Percentiles rank a stretch among this genome's conserved stretches.
Evolutionary conservation across 1,140 invertebrate genomes (phyloP).

Genomic region (Drosophila obscura): DNA sequence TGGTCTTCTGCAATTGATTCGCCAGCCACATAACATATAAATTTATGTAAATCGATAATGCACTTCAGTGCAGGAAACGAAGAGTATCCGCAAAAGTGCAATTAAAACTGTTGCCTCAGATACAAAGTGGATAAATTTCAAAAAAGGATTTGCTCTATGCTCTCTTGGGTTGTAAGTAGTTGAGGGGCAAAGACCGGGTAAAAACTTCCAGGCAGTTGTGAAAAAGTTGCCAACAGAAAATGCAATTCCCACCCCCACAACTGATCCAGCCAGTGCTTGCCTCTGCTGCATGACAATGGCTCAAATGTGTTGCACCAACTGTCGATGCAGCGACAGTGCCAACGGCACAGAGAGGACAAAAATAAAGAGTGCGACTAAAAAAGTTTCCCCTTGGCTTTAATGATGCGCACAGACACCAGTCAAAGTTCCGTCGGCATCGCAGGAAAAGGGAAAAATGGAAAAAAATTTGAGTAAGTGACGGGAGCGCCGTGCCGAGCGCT

Average conservation of each 20-base stretch:
- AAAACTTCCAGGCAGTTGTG: conserved; percentile 39
- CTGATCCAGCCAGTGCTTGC: conserved; percentile 24
- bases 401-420: conserved; percentile 69
- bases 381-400: conserved; percentile 66
- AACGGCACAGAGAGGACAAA: conserved; percentile 21
- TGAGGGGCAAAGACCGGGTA: conserved; percentile 6
- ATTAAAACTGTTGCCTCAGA: not conserved
- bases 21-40: conserved; percentile 50
- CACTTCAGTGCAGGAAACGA: not conserved
- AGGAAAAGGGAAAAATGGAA: not conserved
- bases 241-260: conserved; percentile 19
- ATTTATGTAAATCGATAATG: conserved; percentile 19
- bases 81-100: not conserved
- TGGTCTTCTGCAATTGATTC: conserved; percentile 73
- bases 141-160: conserved; percentile 44
- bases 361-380: conserved; percentile 52
- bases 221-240: conserved; percentile 63
- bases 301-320: conserved; percentile 63
- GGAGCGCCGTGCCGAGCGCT: conserved; percentile 8
- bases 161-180: not conserved
- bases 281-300: conserved; percentile 53
- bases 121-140: conserved; percentile 25
- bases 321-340: conserved; percentile 36
- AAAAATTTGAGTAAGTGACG: conserved; percentile 39
- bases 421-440: not conserved